phyloP scores from a whole-genome alignment of 2,888 invertebrate species.

The Empis stercorea region DNA sequence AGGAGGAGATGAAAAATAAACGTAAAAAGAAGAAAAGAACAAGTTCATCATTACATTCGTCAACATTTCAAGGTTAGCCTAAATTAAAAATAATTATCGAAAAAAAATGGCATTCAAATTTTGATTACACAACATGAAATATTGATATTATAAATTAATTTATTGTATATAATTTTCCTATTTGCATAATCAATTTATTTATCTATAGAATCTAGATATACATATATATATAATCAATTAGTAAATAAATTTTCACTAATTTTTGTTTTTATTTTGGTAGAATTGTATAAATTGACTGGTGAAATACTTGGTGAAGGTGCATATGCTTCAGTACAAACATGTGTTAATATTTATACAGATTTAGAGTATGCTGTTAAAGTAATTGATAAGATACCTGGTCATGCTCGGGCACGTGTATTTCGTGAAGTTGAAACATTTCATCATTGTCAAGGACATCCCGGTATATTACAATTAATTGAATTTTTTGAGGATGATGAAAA shows the following conservation, averaged over 20 bases:
- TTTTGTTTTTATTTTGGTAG: conserved; percentile 39
- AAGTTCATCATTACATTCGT: conserved; percentile 75
- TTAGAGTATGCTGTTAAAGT: conserved; percentile 96
- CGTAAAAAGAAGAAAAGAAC: conserved; percentile 84
- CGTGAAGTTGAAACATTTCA: conserved; percentile 98
- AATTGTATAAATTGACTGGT: conserved; percentile 88
- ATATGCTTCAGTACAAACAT: conserved; percentile 90
- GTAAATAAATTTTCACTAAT: no score
- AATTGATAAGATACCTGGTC: conserved; percentile 89
- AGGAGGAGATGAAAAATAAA: conserved; percentile 79
- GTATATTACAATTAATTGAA: conserved; percentile 95
- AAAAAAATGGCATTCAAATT: no score
- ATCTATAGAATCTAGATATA: no score
- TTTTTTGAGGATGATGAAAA: conserved; percentile 94
- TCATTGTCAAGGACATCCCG: conserved; percentile 93
- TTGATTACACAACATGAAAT: no score
- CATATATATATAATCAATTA: no score
- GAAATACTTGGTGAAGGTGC: conserved; percentile 95
- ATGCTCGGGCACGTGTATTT: conserved; percentile 85
- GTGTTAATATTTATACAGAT: conserved; percentile 79
- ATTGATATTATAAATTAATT: no score
- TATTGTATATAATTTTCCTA: no score
- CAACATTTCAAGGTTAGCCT: conserved; percentile 71
- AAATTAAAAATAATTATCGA: not conserved
- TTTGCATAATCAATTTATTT: no score